These are phyloP conservation scores for Benitochromis conjunctus DNA, from an alignment of 2,113 vertebrate genomes.

Conservation along the genomic window DNA sequence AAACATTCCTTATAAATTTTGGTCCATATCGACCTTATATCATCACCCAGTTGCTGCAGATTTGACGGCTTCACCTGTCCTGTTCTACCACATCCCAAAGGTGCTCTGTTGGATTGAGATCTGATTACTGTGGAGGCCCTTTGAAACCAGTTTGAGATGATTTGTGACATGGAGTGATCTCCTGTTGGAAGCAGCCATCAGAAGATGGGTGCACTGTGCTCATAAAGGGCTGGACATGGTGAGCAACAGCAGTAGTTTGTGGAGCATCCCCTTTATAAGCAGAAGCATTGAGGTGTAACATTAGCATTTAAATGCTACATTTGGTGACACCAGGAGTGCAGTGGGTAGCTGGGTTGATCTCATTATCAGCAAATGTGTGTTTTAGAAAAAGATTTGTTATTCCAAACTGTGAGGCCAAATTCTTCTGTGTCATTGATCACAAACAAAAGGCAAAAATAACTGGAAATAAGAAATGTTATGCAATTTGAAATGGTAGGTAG, in stretches of 20 bases:
- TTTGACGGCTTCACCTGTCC: not conserved
- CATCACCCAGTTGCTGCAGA: not conserved
- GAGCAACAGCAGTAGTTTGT: not conserved
- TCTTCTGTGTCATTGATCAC: not conserved
- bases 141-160: not conserved
- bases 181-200: not conserved
- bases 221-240: not conserved
- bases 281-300: not conserved
- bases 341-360: not conserved
- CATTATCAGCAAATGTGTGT: not conserved
- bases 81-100: not conserved
- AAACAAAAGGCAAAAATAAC: not conserved
- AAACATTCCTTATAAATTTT: not conserved
- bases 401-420: not conserved
- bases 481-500: not conserved
- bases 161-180: not conserved
- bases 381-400: not conserved
- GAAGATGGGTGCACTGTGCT: not conserved
- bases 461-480: not conserved
- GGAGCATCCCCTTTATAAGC: not conserved
- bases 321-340: not conserved
- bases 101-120: not conserved
- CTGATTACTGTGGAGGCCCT: not conserved
- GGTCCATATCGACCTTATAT: not conserved
- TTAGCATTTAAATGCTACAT: not conserved